phyloP scores from a whole-genome alignment of 1,140 invertebrate genomes.

The Drosophila chauvacae region DNA sequence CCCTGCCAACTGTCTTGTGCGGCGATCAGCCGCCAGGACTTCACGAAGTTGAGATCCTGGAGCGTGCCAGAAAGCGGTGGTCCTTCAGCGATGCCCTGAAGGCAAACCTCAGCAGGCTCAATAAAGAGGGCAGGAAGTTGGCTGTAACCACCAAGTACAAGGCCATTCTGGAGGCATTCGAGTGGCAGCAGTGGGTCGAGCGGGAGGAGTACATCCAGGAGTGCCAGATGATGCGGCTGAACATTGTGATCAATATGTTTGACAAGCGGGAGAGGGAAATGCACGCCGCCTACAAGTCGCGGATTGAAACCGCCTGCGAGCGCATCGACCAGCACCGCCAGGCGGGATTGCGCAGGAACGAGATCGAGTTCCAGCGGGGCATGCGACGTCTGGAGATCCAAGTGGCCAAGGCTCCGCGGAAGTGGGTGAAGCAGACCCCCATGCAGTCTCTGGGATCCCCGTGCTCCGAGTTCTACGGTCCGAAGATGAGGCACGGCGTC shows the following conservation, averaged over 20 bases:
- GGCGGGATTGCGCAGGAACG: constrained; percentile 81
- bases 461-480: constrained; percentile 86
- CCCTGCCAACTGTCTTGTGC: constrained; percentile 54
- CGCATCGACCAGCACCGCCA: constrained; percentile 80
- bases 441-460: constrained; percentile 85
- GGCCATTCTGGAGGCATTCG: constrained; percentile 73
- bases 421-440: constrained; percentile 80
- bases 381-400: constrained; percentile 59
- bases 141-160: constrained; percentile 35
- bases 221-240: constrained; percentile 86
- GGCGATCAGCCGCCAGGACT: constrained; percentile 67
- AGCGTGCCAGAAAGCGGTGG: constrained; percentile 78
- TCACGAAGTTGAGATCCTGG: constrained; percentile 73
- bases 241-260: constrained; percentile 85
- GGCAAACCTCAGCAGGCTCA: constrained; percentile 46
- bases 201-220: constrained; percentile 86
- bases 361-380: constrained; percentile 80
- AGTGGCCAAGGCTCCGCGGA: constrained; percentile 44
- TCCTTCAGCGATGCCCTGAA: constrained; percentile 70
- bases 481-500: constrained; percentile 85
- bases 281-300: constrained; percentile 78
- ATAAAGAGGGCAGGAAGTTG: constrained; percentile 35
- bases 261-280: constrained; percentile 78
- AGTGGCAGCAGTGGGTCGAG: constrained; percentile 82
- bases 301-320: constrained; percentile 83